Conservation (phyloP, 2,888 invertebrate genomes). For the Xiphydria camelus region DNA sequence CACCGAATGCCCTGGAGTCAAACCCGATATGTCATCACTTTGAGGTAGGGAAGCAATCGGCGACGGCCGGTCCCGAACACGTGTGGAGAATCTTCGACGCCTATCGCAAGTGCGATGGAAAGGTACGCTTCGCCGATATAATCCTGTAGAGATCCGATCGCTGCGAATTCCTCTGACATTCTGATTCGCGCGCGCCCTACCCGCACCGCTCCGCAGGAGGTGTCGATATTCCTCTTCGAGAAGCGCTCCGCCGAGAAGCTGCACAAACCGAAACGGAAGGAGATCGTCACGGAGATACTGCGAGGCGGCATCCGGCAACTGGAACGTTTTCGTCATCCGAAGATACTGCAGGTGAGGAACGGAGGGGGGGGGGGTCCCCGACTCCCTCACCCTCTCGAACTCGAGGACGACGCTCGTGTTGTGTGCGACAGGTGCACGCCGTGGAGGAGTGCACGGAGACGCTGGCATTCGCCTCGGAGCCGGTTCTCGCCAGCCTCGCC, state of each 20-base stretch:
- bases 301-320: conserved; percentile 78
- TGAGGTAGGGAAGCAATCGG: conserved; percentile 83
- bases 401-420: no score
- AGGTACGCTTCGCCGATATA: no score
- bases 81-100: conserved; percentile 93
- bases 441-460: conserved; percentile 86
- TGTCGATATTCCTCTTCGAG: conserved; percentile 92
- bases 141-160: neutral
- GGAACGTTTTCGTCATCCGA: conserved; percentile 84
- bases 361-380: conserved; percentile 56
- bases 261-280: conserved; percentile 89
- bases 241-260: conserved; percentile 90
- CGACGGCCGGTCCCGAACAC: conserved; percentile 81
- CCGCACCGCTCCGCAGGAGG: no score
- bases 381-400: neutral
- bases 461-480: conserved; percentile 92
- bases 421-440: conserved; percentile 67
- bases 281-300: conserved; percentile 87
- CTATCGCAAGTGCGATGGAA: conserved; percentile 82
- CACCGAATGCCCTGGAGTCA: conserved; percentile 64
- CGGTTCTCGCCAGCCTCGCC: conserved; percentile 84
- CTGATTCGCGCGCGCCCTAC: neutral
- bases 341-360: conserved; percentile 66
- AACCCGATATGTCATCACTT: conserved; percentile 88
- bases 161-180: neutral